A percentile compares a stretch with the other conserved stretches of the same genome.
Evolutionary conservation across 2,888 invertebrate species (phyloP).

Genomic region (Agriotes lineatus): DNA sequence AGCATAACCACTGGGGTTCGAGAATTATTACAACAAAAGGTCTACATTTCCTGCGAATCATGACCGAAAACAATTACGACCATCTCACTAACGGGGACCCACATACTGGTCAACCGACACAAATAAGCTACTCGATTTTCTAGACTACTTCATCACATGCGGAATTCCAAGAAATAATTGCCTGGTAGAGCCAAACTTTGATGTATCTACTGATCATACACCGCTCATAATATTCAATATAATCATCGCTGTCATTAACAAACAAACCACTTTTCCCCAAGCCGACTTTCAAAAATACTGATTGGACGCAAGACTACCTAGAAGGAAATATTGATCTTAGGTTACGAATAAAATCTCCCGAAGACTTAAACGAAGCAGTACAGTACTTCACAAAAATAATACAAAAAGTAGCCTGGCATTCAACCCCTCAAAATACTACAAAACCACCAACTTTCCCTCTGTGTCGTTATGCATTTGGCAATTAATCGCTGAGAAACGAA

Average conservation of each 20-base stretch:
- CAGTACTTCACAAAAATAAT: neutral
- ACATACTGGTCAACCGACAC: neutral
- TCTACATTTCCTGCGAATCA: neutral
- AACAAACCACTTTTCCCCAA: neutral
- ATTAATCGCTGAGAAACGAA: neutral
- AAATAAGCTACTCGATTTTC: neutral
- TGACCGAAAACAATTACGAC: neutral
- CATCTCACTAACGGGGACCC: neutral
- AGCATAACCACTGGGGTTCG: neutral
- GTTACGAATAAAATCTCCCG: neutral
- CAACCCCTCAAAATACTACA: neutral
- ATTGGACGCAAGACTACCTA: neutral
- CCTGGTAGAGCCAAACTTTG: neutral
- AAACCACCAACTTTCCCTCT: neutral
- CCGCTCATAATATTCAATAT: neutral
- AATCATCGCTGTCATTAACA: neutral
- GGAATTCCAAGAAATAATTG: slow-evolving; percentile 10
- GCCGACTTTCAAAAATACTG: neutral
- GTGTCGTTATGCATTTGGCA: too few relatives aligned
- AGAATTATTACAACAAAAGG: slow-evolving; percentile 4
- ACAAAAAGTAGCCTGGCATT: neutral
- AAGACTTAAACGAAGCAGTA: neutral
- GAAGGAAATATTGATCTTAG: neutral
- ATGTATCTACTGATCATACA: neutral
- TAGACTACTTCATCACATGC: neutral